Conservation (phyloP, 2,888 invertebrate genomes). For the Brassicogethes aeneus region DNA sequence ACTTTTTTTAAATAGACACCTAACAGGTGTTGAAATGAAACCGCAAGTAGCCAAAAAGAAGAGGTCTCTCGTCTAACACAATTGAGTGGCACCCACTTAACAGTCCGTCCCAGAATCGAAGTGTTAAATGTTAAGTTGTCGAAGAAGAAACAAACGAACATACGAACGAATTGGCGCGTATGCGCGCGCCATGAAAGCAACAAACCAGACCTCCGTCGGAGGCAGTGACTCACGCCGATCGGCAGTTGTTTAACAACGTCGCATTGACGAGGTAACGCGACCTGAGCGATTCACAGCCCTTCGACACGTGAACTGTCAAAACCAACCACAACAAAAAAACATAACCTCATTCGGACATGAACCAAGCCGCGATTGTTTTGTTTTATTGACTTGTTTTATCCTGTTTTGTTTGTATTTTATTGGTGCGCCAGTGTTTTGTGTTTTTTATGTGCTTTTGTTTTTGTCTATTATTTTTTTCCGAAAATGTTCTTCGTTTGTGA, state of each 20-base stretch:
- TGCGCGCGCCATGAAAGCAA: constrained; percentile 24
- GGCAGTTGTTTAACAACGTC: constrained; percentile 28
- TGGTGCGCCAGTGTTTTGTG: constrained; percentile 22
- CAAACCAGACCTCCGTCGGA: constrained; percentile 17
- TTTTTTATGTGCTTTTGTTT: constrained; percentile 15
- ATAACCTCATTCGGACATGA: constrained; percentile 1
- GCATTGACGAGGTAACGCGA: constrained; percentile 23
- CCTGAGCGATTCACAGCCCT: constrained; percentile 13
- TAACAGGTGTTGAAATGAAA: too few species aligned
- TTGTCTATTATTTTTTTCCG: constrained; percentile 12
- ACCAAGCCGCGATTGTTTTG: constrained; percentile 3
- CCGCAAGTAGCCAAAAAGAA: too few species aligned
- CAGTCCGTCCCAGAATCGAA: neutral
- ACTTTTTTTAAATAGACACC: too few species aligned
- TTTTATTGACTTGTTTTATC: constrained; percentile 6
- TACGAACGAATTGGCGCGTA: neutral
- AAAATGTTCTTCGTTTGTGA: constrained; percentile 13
- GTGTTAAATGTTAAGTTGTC: neutral
- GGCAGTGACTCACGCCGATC: constrained; percentile 20
- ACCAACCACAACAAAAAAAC: constrained; percentile 12
- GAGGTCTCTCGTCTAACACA: too few species aligned
- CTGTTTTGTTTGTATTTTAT: constrained; percentile 20
- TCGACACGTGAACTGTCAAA: constrained; percentile 23
- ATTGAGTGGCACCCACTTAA: too few species aligned
- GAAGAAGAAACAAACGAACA: neutral